Percentiles rank a stretch among this genome's conserved stretches.
Conservation (phyloP, 2,888 invertebrate species). For the Nomada goodeniana region DNA sequence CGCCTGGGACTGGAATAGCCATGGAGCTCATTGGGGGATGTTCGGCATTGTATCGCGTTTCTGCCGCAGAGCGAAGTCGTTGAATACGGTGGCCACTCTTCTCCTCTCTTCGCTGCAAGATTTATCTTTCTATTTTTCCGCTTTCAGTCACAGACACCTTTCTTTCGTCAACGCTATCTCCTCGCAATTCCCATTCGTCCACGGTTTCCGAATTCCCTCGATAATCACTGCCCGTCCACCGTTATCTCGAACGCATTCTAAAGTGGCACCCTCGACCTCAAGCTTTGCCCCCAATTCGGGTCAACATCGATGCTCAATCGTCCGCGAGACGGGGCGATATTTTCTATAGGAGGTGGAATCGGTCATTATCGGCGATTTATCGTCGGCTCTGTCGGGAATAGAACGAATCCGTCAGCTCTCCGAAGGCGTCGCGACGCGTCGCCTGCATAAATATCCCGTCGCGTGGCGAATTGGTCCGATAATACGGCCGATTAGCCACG, state of each 20-base stretch:
- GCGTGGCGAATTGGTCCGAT: conserved; percentile 39
- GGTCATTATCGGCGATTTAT: no score
- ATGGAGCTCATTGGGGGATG: not conserved
- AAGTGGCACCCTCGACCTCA: not conserved
- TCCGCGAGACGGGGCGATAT: conserved; percentile 26
- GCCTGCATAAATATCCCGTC: conserved; percentile 38
- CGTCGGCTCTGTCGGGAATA: not conserved
- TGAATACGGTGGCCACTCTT: no score
- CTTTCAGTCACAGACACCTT: no score
- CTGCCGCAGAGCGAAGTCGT: not conserved
- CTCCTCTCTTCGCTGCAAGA: no score
- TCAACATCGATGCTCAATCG: conserved; percentile 9
- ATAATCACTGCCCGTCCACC: not conserved
- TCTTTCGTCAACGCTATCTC: no score
- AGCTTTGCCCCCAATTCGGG: conserved; percentile 1
- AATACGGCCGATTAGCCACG: conserved; percentile 45
- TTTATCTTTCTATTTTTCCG: no score
- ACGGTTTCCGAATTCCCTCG: no score
- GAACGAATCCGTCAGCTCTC: not conserved
- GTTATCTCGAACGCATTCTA: not conserved
- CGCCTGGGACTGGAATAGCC: not conserved
- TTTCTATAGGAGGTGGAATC: no score
- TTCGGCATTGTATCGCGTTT: not conserved
- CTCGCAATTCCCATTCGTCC: no score
- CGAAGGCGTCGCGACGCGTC: not conserved